phyloP scores from a whole-genome alignment of 2,113 vertebrate genomes.

The Sarotherodon lohbergeri region DNA sequence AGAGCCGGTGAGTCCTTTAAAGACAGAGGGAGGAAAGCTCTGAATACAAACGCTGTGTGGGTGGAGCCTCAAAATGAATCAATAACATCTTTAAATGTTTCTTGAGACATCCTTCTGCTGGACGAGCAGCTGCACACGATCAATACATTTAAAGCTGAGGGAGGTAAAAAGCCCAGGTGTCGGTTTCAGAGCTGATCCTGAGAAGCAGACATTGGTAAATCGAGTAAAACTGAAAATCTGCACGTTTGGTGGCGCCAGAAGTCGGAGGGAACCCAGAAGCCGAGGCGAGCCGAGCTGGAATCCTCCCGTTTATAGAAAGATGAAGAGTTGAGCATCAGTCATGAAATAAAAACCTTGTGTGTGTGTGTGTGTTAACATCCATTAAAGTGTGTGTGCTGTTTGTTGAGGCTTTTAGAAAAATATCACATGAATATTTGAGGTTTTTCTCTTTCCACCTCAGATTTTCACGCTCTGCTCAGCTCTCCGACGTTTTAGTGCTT shows the following conservation, averaged over 20 bases:
- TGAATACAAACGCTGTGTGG: neutral
- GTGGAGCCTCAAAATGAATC: neutral
- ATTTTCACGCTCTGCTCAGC: constrained; percentile 60
- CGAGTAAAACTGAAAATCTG: neutral
- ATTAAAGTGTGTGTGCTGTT: constrained; percentile 59
- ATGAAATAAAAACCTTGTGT: neutral
- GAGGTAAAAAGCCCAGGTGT: neutral
- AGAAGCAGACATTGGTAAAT: neutral
- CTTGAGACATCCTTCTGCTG: neutral
- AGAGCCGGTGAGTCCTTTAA: neutral
- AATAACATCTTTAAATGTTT: neutral
- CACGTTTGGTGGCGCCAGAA: neutral
- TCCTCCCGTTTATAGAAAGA: neutral
- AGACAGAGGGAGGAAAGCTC: neutral
- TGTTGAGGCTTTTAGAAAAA: constrained; percentile 41
- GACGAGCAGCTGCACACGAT: neutral
- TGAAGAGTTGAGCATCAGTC: neutral
- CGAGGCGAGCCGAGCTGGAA: neutral
- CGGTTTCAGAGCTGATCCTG: neutral
- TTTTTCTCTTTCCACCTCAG: constrained; percentile 59
- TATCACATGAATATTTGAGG: constrained; percentile 59
- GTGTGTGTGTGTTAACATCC: constrained; percentile 53
- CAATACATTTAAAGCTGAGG: neutral
- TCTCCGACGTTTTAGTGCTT: neutral
- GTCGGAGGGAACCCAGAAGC: neutral